phyloP scores from a whole-genome alignment of 92 coral and sea anemone species.

The Blastomussa wellsi region DNA sequence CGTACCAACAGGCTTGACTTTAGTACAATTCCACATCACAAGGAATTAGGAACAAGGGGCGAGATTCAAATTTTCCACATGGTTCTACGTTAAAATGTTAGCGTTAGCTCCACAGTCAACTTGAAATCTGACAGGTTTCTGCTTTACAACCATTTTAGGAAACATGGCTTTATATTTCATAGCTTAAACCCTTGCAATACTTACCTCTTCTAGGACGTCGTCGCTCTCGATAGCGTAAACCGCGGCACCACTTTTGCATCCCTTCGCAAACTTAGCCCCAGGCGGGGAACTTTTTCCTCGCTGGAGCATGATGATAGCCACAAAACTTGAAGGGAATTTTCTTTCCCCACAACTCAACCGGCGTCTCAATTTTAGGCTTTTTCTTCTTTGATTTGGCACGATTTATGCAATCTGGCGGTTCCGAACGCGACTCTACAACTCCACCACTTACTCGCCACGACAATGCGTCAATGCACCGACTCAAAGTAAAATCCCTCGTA shows the following conservation, averaged over 20 bases:
- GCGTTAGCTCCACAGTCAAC: not conserved
- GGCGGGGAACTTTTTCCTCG: too few relatives aligned
- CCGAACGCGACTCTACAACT: conserved; percentile 30
- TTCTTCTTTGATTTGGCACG: too few relatives aligned
- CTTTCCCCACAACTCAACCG: not conserved
- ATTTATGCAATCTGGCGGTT: conserved; percentile 11
- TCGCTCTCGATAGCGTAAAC: conserved; percentile 11
- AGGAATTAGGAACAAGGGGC: conserved; percentile 33
- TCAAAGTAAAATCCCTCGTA: too few relatives aligned
- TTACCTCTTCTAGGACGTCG: not conserved
- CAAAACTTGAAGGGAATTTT: conserved; percentile 13
- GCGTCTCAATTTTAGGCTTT: not conserved
- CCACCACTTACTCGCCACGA: conserved; percentile 36
- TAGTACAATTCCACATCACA: conserved; percentile 45
- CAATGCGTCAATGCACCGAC: too few relatives aligned
- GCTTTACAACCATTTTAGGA: not conserved
- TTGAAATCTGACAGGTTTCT: conserved; percentile 7
- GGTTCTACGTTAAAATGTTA: not conserved
- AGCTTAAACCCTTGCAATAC: conserved; percentile 2
- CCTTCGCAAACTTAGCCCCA: too few relatives aligned
- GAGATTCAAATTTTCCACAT: conserved; percentile 17
- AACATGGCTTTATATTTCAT: conserved; percentile 6
- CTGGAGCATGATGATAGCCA: conserved; percentile 30
- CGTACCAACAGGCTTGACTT: conserved; percentile 33
- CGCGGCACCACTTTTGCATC: not conserved